Evolutionary conservation across 1,140 invertebrate genomes (phyloP).

Genomic region (Onthophagus taurus): DNA sequence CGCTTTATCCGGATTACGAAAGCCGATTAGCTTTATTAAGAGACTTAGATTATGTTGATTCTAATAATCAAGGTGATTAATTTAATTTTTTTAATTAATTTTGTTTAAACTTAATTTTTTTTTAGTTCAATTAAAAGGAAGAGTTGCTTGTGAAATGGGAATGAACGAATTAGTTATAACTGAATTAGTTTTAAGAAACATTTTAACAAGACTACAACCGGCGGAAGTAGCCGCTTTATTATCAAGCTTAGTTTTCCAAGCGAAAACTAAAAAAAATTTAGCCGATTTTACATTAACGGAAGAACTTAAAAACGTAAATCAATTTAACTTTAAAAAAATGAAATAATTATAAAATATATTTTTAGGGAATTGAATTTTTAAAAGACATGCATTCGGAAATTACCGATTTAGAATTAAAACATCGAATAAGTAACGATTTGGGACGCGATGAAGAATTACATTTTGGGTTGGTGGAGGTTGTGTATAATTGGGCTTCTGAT

Average conservation of each 20-base stretch:
- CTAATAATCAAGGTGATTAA: conserved; percentile 53
- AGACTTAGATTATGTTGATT: conserved; percentile 65
- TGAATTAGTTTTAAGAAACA: conserved; percentile 90
- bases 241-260: conserved; percentile 88
- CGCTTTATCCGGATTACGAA: conserved; percentile 82
- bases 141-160: conserved; percentile 93
- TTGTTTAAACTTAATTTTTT: conserved; percentile 15
- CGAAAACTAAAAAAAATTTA: conserved; percentile 48
- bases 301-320: conserved; percentile 42
- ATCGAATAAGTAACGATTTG: conserved; percentile 38
- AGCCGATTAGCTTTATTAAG: conserved; percentile 74
- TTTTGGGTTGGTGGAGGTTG: conserved; percentile 86
- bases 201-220: conserved; percentile 73
- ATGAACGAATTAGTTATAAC: conserved; percentile 91
- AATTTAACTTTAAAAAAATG: conserved; percentile 1
- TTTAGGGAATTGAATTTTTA: conserved; percentile 48
- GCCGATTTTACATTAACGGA: conserved; percentile 43
- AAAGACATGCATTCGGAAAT: conserved; percentile 39
- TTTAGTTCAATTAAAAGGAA: conserved; percentile 74
- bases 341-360: conserved; percentile 15
- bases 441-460: conserved; percentile 60
- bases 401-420: conserved; percentile 39
- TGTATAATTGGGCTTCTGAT: conserved; percentile 91
- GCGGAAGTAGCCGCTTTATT: conserved; percentile 88
- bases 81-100: conserved; percentile 1